Base-by-base conservation (phyloP, 92 coral and sea anemone genomes). In the Phymanthus crucifer region DNA sequence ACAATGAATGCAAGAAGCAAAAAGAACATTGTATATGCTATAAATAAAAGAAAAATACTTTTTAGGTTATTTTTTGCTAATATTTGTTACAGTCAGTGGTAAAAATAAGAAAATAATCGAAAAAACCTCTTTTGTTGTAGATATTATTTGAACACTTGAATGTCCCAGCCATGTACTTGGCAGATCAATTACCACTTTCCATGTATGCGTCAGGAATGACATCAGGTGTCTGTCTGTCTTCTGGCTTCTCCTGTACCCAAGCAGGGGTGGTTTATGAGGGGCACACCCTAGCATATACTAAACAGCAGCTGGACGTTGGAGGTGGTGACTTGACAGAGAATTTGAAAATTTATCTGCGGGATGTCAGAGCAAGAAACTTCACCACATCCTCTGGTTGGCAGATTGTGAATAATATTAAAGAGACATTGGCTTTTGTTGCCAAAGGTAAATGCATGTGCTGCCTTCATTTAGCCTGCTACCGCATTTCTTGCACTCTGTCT, bases 181-280 rank as follows among this genome's bases (percentile, higher is more conserved):
- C 94, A 16, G 91, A 90, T 72, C 99, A 96, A 52, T 83, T 92
- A 57, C 89, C 91, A 0, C 83, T 96, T 52, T 88, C 97, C 19
- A 57, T 96, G 73, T 96, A 89, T 78, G 94, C 99, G 2, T 89
- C 97, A 65, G 99, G 99, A 36, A 70, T 89, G 79, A 96, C 98
- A 2, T 75, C 90, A 6, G 99, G 99, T 61, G 72, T 96, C 33
- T 89, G 94, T 65, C 85, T 96, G 72, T 91, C 97, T 13, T 96
- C 99, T 12, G 99, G 99, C 31, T 96, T 87, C 81, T 93, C 93
- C 46, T 91, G 86, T 79, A 89, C 99, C 40, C 98, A 96, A 79
- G 98, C 98, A 10, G 98, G 94, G 1, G 98, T 94, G 24, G 85
- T 96, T 61, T 96, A 96, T 48, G 99, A 96, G 72, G 99, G 99